Evolutionary conservation across 2,113 vertebrate genomes (phyloP), one percentile per base, ranked within the genome.

Genomic region (Herpailurus yagouaroundi): DNA sequence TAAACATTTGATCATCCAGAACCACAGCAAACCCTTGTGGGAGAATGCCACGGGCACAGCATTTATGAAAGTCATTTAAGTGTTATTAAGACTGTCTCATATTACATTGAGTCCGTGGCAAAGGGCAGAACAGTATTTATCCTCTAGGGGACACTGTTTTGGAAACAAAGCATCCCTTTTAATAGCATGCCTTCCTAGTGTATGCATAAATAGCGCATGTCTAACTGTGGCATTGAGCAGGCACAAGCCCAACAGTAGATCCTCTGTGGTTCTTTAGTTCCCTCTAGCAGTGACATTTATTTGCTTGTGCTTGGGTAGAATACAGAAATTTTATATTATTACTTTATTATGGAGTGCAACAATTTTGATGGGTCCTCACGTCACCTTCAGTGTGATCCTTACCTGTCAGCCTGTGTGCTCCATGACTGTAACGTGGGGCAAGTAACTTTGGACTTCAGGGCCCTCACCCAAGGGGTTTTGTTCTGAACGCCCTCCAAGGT

Each of bases 81-180:
- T 38, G 48, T 76, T 64, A 64, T 21, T 38, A 83, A 95, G 36
- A 60, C 29, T n/a, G 36, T 71, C 89, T 93, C 57, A 21, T 15
- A 36, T 94, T 82, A 83, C 45, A 66, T 4, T 48, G 19, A 87
- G 63, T 76, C 27, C 41, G 86, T 64, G 69, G 5, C 83, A 97
- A 88, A 95, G 86, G 68, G 36, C 48, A 33, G 86, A 95, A 94
- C 31, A 57, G 74, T 79, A 91, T 89, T 97, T 95, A 63, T 92
- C 60, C 50, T 50, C 12, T 27, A 76, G 15, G 86, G 66, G 63
- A 76, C 83, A 93, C 50, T 89, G 69, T 95, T 98, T 93, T 80
- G 92, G 82, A 97, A 98, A 96, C 89, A 97, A 91, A 93, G 79
- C 48, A 69, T 92, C 93, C 31, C 66, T 83, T 77, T 92, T 77